Evolutionary conservation across 2,888 invertebrate genomes (phyloP), one percentile per base, ranked within the genome.

Genomic region (Eumacrocentrus americanus): DNA sequence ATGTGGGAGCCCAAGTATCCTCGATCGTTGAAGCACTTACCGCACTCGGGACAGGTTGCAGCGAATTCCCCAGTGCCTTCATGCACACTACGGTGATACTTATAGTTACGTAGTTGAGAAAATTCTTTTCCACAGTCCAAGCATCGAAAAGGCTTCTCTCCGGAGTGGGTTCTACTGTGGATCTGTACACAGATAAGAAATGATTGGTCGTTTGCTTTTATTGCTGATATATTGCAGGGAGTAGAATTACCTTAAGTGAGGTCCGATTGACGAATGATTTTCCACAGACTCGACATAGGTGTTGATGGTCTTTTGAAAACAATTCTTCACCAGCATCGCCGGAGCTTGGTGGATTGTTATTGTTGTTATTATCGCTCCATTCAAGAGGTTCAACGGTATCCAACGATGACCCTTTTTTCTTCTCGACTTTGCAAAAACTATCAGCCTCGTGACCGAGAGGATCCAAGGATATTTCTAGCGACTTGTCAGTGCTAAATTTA

Each of bases 1-100:
- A 92, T 88, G 77, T 92, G 92, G 67, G 91, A 91, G 81, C 91
- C 91, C 7, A 92, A 84, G 76, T 92, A 92, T 34, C 92, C 92
- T 68, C 89, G 86, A 73, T 92, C 92, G 77, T 92, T 92, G 81
- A 92, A 92, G 68, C 88, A 87, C 81, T 92, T 92, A 22, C 91
- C 92, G 75, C 92, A 92, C 76, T 89, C 89, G 4, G 87, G 87
- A 71, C 89, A 89, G 4, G 86, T 87, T 12, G 89, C 88, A 0
- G 92, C 90, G 70, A 92, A 93, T 81, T 92, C 92, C 68, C 89
- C 87, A 20, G 92, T 92, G 1, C 92, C 92, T 52, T 91, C 88
- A 77, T 93, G 92, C 18, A 92, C 88, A 0, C 91, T 91, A 51
- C 81, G 76, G 77, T 93, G 92, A 75, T 93, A 93, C 81, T 92